Percentiles rank a stretch among this genome's conserved stretches.
Evolutionary conservation across 2,888 invertebrate genomes (phyloP).

Genomic region (Leptinotarsa juncta): DNA sequence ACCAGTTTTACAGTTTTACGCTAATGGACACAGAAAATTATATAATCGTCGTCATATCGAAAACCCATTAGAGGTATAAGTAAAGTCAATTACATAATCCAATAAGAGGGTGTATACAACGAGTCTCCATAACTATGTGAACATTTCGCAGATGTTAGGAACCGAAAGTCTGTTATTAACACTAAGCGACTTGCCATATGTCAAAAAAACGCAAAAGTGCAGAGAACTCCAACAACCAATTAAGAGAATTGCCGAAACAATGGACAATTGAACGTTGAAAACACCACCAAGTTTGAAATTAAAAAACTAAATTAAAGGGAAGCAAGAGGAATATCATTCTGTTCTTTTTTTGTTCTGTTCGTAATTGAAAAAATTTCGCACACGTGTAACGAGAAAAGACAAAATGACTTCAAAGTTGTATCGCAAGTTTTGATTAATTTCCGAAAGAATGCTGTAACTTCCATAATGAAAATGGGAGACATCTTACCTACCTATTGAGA

Average conservation of each 20-base stretch:
- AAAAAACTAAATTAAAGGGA: conserved; percentile 55
- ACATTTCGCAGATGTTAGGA: conserved; percentile 45
- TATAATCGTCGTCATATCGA: conserved; percentile 8
- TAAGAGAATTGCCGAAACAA: conserved; percentile 59
- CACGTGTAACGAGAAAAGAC: conserved; percentile 10
- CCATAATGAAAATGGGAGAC: conserved; percentile 5
- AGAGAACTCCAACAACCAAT: conserved; percentile 51
- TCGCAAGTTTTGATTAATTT: conserved; percentile 18
- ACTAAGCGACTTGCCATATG: conserved; percentile 1
- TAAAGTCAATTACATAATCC: conserved; percentile 23
- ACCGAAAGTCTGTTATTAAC: conserved; percentile 36
- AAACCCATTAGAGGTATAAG: conserved; percentile 20
- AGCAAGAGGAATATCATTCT: conserved; percentile 37
- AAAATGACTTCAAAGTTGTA: conserved; percentile 13
- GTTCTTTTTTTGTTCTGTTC: conserved; percentile 16
- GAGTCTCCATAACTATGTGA: conserved; percentile 5
- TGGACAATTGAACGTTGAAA: conserved; percentile 56
- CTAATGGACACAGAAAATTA: background rate
- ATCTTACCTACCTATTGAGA: background rate
- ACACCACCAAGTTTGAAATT: conserved; percentile 52
- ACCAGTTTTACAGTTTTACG: background rate
- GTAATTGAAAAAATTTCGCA: conserved; percentile 17
- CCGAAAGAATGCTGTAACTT: background rate
- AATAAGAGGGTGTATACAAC: conserved; percentile 29
- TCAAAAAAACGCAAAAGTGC: conserved; percentile 41